Evolutionary conservation across 2,797 vertebrate genomes (phyloP).

Genomic region (Heterohyrax brucei): DNA sequence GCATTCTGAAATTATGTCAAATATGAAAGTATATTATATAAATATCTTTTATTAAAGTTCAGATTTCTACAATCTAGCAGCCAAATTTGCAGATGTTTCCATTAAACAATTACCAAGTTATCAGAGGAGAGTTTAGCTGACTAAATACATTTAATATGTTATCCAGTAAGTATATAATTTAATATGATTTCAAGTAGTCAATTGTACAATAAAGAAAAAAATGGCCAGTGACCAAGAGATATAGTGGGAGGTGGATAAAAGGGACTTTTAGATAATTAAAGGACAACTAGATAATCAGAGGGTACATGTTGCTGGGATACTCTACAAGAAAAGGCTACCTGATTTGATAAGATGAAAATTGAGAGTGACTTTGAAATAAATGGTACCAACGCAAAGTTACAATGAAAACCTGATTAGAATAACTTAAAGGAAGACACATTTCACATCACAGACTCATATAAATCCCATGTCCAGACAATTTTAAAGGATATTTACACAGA

Average conservation of each 20-base stretch:
- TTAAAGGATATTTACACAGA: not conserved
- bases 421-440: not conserved
- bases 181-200: slow-evolving; percentile 22
- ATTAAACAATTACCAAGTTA: not conserved
- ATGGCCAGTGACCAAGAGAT: not conserved
- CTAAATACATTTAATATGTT: slow-evolving; percentile 11
- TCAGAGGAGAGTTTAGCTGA: not conserved
- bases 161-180: not conserved
- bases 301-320: not conserved
- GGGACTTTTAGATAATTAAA: not conserved
- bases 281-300: not conserved
- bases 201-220: not conserved
- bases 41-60: slow-evolving; percentile 11
- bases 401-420: not conserved
- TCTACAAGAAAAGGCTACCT: not conserved
- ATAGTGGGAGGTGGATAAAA: not conserved
- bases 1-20: slow-evolving; percentile 14
- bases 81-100: not conserved
- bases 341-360: not conserved
- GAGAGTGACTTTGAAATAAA: not conserved
- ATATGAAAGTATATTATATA: not conserved
- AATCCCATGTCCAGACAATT: not conserved
- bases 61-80: not conserved
- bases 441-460: not conserved
- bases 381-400: not conserved